phyloP scores from a whole-genome alignment of 2,888 invertebrate genomes.

The Ophion ellenae region DNA sequence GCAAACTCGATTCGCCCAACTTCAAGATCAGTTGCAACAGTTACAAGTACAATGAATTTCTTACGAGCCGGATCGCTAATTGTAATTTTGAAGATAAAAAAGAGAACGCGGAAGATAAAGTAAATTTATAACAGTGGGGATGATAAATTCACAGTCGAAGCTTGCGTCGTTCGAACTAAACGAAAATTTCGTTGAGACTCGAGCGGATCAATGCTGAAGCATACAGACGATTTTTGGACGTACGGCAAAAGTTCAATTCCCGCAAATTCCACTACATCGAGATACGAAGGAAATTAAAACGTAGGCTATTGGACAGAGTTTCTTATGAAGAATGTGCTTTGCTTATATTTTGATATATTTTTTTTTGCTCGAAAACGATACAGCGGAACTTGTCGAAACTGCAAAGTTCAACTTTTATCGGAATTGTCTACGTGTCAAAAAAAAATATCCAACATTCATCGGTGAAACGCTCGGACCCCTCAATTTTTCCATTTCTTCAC shows the following conservation, averaged over 20 bases:
- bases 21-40: slow-evolving; percentile 87
- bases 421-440: neutral
- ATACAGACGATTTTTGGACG: neutral
- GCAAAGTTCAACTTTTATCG: neutral
- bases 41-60: slow-evolving; percentile 72
- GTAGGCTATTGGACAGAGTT: neutral
- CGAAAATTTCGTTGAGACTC: neutral
- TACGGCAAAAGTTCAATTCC: neutral
- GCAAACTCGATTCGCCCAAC: slow-evolving; percentile 92
- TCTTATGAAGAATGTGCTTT: neutral
- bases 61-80: neutral
- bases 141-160: neutral
- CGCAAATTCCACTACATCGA: too few relatives aligned
- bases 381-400: neutral
- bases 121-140: slow-evolving; percentile 9
- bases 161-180: neutral
- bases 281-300: neutral
- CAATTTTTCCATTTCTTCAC: neutral
- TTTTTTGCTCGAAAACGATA: neutral
- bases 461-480: neutral
- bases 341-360: neutral
- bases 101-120: neutral
- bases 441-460: neutral
- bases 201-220: neutral
- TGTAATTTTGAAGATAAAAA: slow-evolving; percentile 13